Evolutionary conservation across 1,140 invertebrate species (phyloP), one percentile per base, ranked within the genome.

Genomic region (Drosophila simulans): DNA sequence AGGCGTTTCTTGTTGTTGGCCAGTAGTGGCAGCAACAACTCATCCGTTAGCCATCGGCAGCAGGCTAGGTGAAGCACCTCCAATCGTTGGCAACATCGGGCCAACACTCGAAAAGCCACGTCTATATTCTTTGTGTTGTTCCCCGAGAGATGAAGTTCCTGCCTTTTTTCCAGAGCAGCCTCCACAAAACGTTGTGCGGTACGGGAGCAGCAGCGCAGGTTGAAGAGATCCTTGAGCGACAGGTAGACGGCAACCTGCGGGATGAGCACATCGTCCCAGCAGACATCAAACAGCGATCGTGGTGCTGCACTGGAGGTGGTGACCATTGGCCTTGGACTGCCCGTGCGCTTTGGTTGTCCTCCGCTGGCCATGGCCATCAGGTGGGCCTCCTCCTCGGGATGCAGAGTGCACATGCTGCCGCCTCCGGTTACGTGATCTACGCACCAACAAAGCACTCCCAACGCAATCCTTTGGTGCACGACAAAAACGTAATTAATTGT

Each of bases 191-290:
- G 63, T 25, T 64, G 48, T 0, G 76, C 71, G 10, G 92, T 93
- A 79, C 86, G 93, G 0, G 94, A 94, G 49, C 93, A 94, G 71
- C 93, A 93, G 25, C 94, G 93, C 77, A 94, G 92, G 80, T 93
- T 93, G 51, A 94, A 94, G 65, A 93, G 93, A 52, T 94, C 94
- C 22, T 92, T 92, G 3, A 94, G 89, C 5, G 93, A 84, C 17
- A 94, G 77, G 56, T 92, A 91, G 0, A 91, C 90, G n/a, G 94
- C 69, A 45, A 94, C 72, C 57, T 93, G 92, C 0, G 93, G 91
- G 17, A 94, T 92, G 34, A 94, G 86, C 66, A 94, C 93, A 80
- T 94, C 94, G 63, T 94, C 93, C 94, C 94, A 94, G 57, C 92
- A 93, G 25, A 94, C 85, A 77, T 94, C 94, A 63, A 94, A 94